Evolutionary conservation across 2,797 vertebrate species (phyloP), one percentile per base, ranked within the genome.

Genomic region (Tragopan temminckii): DNA sequence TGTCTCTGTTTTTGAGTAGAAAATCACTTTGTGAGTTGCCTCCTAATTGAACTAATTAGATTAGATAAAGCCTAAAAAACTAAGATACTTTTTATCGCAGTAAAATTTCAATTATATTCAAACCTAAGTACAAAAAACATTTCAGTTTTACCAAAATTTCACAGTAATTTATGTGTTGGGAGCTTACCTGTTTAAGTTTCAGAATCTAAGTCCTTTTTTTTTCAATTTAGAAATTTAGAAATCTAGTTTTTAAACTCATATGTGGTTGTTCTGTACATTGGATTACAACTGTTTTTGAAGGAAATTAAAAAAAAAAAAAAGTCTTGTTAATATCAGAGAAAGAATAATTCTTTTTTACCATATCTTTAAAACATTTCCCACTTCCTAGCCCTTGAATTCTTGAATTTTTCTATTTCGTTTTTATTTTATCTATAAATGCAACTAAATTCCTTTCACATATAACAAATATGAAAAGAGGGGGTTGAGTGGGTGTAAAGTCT

Each of bases 321-420:
- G 18, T 12, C 21, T 46, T 24, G 13, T 40, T 18, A 64, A 52
- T 33, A 3, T 13, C 23, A 36, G 7, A 77, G 68, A 36, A 62
- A 52, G 23, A 24, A 9, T 19, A 12, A 10, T 45, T 23, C 4
- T n/a, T 59, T 76, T 59, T 40, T 11, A 31, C 5, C 3, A 7
- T 48, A 25, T 29, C 3, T 29, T 38, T 6, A 80, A 48, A 72
- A 9, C 2, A 40, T 68, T 80, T 72, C 11, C 4, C 8, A 9
- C 1, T 61, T 23, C 6, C 27, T 50, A 55, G 3, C 3, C 5
- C 6, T 19, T 24, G 12, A 52, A 9, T 12, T 52, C 5, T 52
- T 46, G 5, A 24, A 3, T 17, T 31, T 23, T 11, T 58, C 12
- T 45, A 33, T 36, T 24, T 11, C 1, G 4, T 40, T 1, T 2